Evolutionary conservation across 2,797 vertebrate species (phyloP).

Genomic region (Sebastiscus tertius): DNA sequence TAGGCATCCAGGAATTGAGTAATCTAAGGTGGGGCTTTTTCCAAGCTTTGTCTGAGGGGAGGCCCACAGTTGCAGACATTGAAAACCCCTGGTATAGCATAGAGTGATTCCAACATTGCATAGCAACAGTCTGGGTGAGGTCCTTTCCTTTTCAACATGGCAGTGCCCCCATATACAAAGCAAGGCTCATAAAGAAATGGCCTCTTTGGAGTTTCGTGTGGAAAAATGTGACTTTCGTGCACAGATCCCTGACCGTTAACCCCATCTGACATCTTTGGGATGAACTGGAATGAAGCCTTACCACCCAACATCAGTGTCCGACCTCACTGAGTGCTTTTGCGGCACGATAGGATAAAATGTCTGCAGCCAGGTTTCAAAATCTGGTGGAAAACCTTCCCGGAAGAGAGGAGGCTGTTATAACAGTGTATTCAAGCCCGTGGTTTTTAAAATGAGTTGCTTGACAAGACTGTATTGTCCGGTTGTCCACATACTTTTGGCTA

Average conservation of each 20-base stretch:
- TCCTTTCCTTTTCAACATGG: neutral
- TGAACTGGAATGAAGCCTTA: neutral
- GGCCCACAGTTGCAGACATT: too few relatives aligned
- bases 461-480: neutral
- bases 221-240: neutral
- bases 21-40: too few relatives aligned
- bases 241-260: neutral
- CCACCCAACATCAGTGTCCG: neutral
- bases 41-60: too few relatives aligned
- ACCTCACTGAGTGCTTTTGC: neutral
- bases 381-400: neutral
- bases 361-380: neutral
- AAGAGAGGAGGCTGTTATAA: neutral
- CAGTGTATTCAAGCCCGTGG: neutral
- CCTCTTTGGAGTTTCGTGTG: neutral
- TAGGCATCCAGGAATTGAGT: too few relatives aligned
- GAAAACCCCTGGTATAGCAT: neutral
- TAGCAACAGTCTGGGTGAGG: neutral
- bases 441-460: neutral
- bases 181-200: neutral
- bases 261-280: neutral
- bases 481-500: neutral
- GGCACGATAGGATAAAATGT: slow-evolving; percentile 1
- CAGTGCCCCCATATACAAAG: neutral
- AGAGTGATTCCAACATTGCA: neutral